These are phyloP conservation scores for Drosophila pectinifera DNA, from an alignment of 1,140 invertebrate species.

Conservation along the genomic window DNA sequence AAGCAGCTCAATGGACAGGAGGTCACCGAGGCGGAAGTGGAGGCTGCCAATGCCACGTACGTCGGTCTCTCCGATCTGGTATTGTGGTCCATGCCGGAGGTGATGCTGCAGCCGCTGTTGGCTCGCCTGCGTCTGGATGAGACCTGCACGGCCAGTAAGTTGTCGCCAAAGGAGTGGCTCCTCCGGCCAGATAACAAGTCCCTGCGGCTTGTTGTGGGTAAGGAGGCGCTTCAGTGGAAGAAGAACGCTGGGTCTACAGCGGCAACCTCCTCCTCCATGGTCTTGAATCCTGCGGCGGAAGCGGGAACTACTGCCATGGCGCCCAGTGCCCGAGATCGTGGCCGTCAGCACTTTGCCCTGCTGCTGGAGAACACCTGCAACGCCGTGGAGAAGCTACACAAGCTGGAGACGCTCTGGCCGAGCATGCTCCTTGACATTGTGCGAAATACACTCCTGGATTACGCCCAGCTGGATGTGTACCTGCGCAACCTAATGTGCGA, in stretches of 20 bases:
- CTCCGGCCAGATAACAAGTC: conserved; percentile 88
- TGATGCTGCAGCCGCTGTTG: conserved; percentile 90
- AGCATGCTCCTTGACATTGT: conserved; percentile 90
- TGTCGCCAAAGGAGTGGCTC: conserved; percentile 83
- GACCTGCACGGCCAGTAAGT: conserved; percentile 82
- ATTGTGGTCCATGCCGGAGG: conserved; percentile 91
- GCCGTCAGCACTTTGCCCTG: conserved; percentile 88
- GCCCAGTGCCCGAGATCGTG: conserved; percentile 87
- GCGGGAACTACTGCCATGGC: conserved; percentile 43
- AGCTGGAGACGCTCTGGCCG: conserved; percentile 91
- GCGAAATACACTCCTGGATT: conserved; percentile 90
- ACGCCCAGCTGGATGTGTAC: conserved; percentile 90
- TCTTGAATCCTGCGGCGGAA: conserved; percentile 9
- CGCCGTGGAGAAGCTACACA: conserved; percentile 90
- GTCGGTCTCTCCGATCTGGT: conserved; percentile 91
- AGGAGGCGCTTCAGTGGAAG: conserved; percentile 94
- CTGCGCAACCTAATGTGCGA: conserved; percentile 87
- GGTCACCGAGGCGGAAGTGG: conserved; percentile 90
- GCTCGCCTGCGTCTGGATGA: conserved; percentile 87
- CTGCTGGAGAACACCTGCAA: conserved; percentile 90
- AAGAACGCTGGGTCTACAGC: conserved; percentile 56
- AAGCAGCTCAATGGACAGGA: conserved; percentile 90
- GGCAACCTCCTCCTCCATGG: conserved; percentile 2
- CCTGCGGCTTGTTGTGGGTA: conserved; percentile 91
- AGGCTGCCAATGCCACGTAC: conserved; percentile 89